Percentiles rank a stretch among this genome's conserved stretches.
phyloP scores from a whole-genome alignment of 2,113 vertebrate species.

The Catagonus wagneri region DNA sequence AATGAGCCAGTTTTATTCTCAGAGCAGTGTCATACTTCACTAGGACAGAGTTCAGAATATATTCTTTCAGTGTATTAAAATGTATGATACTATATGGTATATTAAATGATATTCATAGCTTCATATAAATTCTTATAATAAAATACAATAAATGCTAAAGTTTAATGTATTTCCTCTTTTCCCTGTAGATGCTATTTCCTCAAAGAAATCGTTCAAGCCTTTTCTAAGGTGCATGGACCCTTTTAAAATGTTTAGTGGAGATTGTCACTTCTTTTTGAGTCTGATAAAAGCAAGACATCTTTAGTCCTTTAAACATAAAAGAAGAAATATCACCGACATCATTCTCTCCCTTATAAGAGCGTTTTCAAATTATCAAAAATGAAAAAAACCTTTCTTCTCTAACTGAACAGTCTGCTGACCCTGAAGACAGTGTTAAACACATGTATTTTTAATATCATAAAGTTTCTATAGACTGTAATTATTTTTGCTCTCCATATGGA shows the following conservation, averaged over 20 bases:
- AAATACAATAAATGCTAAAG: conserved; percentile 78
- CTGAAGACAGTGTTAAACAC: conserved; percentile 33
- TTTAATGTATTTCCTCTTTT: conserved; percentile 71
- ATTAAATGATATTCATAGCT: conserved; percentile 68
- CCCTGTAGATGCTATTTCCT: conserved; percentile 71
- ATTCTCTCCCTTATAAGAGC: conserved; percentile 59
- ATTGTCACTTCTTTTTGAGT: conserved; percentile 73
- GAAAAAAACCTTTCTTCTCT: conserved; percentile 32
- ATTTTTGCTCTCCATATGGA: conserved; percentile 16
- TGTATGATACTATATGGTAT: conserved; percentile 19
- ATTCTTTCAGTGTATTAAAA: conserved; percentile 74
- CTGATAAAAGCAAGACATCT: conserved; percentile 77
- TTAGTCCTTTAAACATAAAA: conserved; percentile 81
- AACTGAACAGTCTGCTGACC: conserved; percentile 58
- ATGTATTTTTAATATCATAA: conserved; percentile 46
- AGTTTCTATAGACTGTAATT: neutral
- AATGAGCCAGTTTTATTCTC: conserved; percentile 59
- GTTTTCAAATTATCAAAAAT: conserved; percentile 80
- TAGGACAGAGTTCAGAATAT: conserved; percentile 36
- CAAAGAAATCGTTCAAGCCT: conserved; percentile 77
- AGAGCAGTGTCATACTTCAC: conserved; percentile 31
- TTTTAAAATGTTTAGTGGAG: conserved; percentile 86
- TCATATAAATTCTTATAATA: conserved; percentile 73
- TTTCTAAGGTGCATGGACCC: conserved; percentile 76
- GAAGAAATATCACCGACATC: conserved; percentile 67